Evolutionary conservation across 2,113 vertebrate species (phyloP), one percentile per base, ranked within the genome.

Genomic region (Labeo catla): DNA sequence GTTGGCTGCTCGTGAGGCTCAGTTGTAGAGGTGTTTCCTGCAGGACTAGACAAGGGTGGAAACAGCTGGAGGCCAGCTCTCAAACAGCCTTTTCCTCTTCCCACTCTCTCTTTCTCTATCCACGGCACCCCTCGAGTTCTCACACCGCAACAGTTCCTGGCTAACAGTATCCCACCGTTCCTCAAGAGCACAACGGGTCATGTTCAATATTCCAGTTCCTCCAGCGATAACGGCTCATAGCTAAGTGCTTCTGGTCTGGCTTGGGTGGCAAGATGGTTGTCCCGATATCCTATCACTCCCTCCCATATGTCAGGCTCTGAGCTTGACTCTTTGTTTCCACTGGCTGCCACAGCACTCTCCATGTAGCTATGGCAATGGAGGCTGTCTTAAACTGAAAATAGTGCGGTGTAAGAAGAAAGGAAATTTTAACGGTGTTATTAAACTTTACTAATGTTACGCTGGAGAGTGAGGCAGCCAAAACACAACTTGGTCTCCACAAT

Each of bases 11-110:
- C 63, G 54, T 76, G 54, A 12, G n/a, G 45, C 49, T 79, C 23
- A 39, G 47, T 78, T 79, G 68, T 85, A 15, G 80, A 86, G 76
- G 63, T 77, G 81, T 83, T 90, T 86, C 86, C 87, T 90, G 85
- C 84, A 77, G 50, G 45, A 43, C 47, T 59, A 76, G 65, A 88
- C 23, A 47, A 76, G 23, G 13, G 72, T 85, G 87, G 87, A 83
- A 87, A 89, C 88, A 87, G 86, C 86, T 89, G 86, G 85, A 89
- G 52, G 13, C 76, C 52, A 81, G 80, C 9, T n/a, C 57, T 57
- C 49, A 47, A 86, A 76, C 68, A 76, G 85, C 59, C 54, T 89
- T 84, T 89, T 86, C 84, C 87, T 78, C 23, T 70, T 10, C 49
- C 43, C 34, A 76, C 72, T 50, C 73, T 61, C 34, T 85, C 83